Evolutionary conservation across 2,113 vertebrate species (phyloP), one percentile per base, ranked within the genome.

Genomic region (Sakesphorus luctuosus): DNA sequence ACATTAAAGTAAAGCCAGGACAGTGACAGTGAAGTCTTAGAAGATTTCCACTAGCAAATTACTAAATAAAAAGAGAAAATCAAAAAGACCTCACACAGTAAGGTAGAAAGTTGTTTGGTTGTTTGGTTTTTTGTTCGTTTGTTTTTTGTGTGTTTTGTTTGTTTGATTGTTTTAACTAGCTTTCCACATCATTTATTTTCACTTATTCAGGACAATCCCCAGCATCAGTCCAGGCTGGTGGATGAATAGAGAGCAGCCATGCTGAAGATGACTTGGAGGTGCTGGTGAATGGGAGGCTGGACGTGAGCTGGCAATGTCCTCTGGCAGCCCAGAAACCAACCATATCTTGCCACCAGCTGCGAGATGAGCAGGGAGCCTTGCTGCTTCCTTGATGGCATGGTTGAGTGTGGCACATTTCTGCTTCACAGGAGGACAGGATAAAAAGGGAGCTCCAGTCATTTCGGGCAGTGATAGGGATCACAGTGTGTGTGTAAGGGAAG

Each of bases 381-480:
- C 35, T 4, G 3, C 47, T 19, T 62, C 46, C 38, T 28, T 5
- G 4, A 18, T 77, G 61, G 16, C 19, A 21, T 1, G 3, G 8
- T 7, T 0, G 0, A 13, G 8, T 31, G 40, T 44, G 25, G 21
- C 20, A 49, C 26, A 33, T 65, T 68, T 52, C 59, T 47, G 26
- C 73, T 91, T 80, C 50, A 9, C 13, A 24, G 28, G 5, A 92
- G 18, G 4, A 28, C 11, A 10, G 6, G 23, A 44, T 13, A 40
- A 46, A 33, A 46, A 84, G 21, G 18, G 13, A 75, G 9, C 4
- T 63, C 36, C 31, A 38, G 29, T n/a, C 36, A 25, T 73, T 87
- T 16, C 38, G 43, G 15, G 21, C 9, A 3, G 18, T 29, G 17
- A 62, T 4, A 35, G 35, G 19, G 14, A 21, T 77, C 61, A 50